Base-by-base conservation (phyloP, 2,113 vertebrate species). In the Buteo buteo region DNA sequence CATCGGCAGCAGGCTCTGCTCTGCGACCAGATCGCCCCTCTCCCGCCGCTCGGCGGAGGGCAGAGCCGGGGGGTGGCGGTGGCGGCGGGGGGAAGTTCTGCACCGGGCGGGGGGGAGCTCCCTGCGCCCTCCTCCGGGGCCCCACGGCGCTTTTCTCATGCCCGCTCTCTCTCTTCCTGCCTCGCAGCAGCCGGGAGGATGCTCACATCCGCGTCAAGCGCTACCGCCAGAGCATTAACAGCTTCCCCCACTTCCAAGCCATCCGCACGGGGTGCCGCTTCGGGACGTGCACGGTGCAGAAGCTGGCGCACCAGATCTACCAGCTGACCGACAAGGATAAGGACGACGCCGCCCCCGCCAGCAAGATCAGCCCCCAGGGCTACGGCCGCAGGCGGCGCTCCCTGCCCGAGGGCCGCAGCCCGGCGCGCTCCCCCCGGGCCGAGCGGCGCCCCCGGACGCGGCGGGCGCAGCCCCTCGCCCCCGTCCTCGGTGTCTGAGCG, bases 341-440 rank as follows among this genome's bases (percentile, higher is more conserved):
- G 96, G 98, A 97, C 66, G 96, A 88, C 71, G 96, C 66, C 17
- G 99, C 99, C 16, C 99, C 99, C 2, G 16, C 90, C 17, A 97
- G 57, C 82, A 99, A 99, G 97, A 98, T 99, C 96, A 99, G 99
- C 82, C 98, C 99, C 0, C 97, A 98, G 36, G 99, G 99, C 94
- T 99, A 99, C 38, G 99, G 99, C 80, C 98, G 99, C 50, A 96
- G 99, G 86, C 98, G 99, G 83, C 98, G 99, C 36, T 98, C 98
- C 4, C 65, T 98, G 42, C 95, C 97, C 70, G 71, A 86, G 86
- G 67, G 47, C 77, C 77, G 86, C 96, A 79, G 49, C 62, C 64
- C 96, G 65, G 4, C 22, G 90, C 94, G 81, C 89, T 92, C 84
- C 66, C n/a, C n/a, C n/a, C n/a, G n/a, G n/a, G n/a, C n/a, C n/a